These are phyloP conservation scores for Neotoma lepida DNA, from an alignment of 2,113 vertebrate species.

Conservation along the genomic window DNA sequence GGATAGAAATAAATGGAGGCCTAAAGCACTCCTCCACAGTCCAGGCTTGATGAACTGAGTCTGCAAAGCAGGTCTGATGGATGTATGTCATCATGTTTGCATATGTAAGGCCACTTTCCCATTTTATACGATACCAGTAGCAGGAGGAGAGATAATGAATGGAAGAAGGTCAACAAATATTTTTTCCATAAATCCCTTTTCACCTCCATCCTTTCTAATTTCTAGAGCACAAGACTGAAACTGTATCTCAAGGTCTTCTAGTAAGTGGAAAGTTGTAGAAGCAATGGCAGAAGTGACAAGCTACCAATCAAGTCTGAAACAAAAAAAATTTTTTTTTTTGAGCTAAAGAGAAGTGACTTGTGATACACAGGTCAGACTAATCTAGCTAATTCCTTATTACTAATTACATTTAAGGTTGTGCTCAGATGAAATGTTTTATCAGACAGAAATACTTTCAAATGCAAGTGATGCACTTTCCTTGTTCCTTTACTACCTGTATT, in stretches of 20 bases:
- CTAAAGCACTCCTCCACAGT: background rate
- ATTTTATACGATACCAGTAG: background rate
- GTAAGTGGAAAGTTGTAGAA: background rate
- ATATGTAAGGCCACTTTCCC: slow-evolving; percentile 13
- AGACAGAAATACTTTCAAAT: slow-evolving; percentile 57
- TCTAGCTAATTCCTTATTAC: background rate
- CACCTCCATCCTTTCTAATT: background rate
- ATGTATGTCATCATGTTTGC: background rate
- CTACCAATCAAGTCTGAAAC: background rate
- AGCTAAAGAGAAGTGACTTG: background rate
- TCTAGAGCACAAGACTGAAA: slow-evolving; percentile 1
- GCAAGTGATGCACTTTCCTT: slow-evolving; percentile 34
- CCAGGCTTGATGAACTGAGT: background rate
- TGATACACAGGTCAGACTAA: background rate
- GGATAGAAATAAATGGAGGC: background rate
- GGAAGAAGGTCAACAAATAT: background rate
- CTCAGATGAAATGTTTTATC: slow-evolving; percentile 15
- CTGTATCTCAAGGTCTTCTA: background rate
- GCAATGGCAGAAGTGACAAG: background rate
- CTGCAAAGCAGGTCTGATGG: background rate
- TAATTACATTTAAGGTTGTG: slow-evolving; percentile 28
- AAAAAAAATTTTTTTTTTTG: background rate
- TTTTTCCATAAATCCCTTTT: background rate
- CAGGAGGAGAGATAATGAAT: background rate
- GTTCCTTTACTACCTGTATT: slow-evolving; percentile 27